phyloP scores from a whole-genome alignment of 1,140 invertebrate genomes.

The Drosophila punjabiensis region DNA sequence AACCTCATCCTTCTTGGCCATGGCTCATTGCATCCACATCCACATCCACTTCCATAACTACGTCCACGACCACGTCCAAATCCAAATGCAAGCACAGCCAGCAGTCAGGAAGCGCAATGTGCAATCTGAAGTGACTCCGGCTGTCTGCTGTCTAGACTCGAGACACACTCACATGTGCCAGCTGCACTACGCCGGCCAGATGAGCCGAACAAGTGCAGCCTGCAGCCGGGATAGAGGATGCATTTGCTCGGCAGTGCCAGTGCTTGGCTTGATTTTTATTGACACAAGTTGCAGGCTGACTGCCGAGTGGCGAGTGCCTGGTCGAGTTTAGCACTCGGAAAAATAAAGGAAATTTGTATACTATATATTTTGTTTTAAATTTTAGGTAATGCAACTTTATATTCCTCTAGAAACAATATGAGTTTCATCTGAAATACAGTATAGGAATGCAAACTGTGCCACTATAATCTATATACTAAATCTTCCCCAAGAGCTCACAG shows the following conservation, averaged over 20 bases:
- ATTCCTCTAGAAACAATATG: background rate
- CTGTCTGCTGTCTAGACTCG: constrained; percentile 77
- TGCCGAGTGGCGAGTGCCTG: constrained; percentile 38
- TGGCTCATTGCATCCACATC: constrained; percentile 42
- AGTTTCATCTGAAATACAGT: background rate
- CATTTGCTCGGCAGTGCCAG: constrained; percentile 49
- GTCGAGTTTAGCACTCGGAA: constrained; percentile 13
- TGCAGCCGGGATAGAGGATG: constrained; percentile 54
- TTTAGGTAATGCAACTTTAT: background rate
- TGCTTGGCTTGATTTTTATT: constrained; percentile 80
- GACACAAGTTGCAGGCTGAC: constrained; percentile 77
- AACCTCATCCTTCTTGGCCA: constrained; percentile 36
- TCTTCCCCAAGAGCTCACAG: too few species aligned
- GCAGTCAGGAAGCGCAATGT: constrained; percentile 80
- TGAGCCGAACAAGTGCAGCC: constrained; percentile 70
- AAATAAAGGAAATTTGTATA: background rate
- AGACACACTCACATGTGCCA: constrained; percentile 76
- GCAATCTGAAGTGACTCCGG: constrained; percentile 80
- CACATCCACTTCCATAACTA: background rate
- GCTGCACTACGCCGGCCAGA: constrained; percentile 40
- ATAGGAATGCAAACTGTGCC: background rate
- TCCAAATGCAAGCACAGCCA: background rate
- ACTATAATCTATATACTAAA: too few species aligned
- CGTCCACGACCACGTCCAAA: background rate
- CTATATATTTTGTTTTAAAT: background rate